Conservation (phyloP, 2,797 vertebrate genomes). For the Diplodus sargus region DNA sequence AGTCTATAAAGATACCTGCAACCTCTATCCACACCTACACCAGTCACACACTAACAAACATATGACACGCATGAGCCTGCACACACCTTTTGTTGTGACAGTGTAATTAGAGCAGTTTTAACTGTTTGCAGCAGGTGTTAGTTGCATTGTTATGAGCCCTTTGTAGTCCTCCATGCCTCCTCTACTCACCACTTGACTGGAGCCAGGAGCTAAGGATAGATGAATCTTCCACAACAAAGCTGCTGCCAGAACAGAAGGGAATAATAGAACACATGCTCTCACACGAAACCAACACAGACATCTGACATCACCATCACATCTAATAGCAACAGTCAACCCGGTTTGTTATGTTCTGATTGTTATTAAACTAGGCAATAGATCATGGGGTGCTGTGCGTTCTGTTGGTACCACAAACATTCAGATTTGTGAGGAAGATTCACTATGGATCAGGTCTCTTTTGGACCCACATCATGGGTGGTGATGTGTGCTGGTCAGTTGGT, state of each 20-base stretch:
- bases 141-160: constrained; percentile 43
- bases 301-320: not conserved
- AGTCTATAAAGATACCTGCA: not conserved
- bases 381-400: not conserved
- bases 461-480: not conserved
- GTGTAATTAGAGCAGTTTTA: constrained; percentile 26
- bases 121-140: constrained; percentile 66
- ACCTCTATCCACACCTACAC: not conserved
- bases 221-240: constrained; percentile 33
- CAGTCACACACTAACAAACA: constrained; percentile 6
- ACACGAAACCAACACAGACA: constrained; percentile 15
- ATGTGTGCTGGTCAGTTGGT: not conserved
- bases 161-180: constrained; percentile 25
- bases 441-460: not conserved
- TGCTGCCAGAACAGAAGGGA: constrained; percentile 28
- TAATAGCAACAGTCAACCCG: constrained; percentile 5
- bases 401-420: not conserved
- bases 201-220: constrained; percentile 26
- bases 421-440: not conserved
- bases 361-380: not conserved
- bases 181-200: constrained; percentile 24
- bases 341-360: constrained; percentile 15
- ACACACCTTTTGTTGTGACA: constrained; percentile 12
- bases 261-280: constrained; percentile 20
- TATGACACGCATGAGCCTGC: constrained; percentile 9